phyloP scores from a whole-genome alignment of 2,888 invertebrate species.

The Eupithecia inturbata region DNA sequence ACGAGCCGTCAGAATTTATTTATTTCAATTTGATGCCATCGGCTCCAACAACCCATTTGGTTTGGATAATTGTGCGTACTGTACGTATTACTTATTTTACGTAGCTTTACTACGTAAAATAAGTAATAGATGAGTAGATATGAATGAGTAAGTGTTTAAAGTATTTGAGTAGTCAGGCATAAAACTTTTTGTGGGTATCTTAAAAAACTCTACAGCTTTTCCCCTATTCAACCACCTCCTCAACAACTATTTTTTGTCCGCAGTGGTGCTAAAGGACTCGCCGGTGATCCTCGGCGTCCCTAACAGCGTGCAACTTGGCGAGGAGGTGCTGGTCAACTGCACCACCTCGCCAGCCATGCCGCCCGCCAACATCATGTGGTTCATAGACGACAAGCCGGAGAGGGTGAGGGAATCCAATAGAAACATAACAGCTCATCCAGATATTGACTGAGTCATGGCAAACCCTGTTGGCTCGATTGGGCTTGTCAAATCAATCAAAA shows the following conservation, averaged over 20 bases:
- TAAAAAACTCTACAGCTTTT: not conserved
- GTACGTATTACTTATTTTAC: too few species aligned
- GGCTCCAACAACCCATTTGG: too few species aligned
- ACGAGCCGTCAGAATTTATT: not conserved
- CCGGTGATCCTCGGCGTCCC: slow-evolving; percentile 69
- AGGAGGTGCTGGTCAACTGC: slow-evolving; percentile 73
- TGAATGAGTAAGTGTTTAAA: not conserved
- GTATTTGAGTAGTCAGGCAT: too few species aligned
- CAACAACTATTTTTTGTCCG: not conserved
- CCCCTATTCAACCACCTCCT: not conserved
- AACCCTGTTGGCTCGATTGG: not conserved
- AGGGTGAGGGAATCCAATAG: slow-evolving; percentile 53
- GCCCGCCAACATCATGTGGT: slow-evolving; percentile 76
- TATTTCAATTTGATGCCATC: not conserved
- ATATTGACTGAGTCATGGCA: not conserved
- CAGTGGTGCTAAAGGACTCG: slow-evolving; percentile 72
- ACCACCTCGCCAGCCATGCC: slow-evolving; percentile 73
- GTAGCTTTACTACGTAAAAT: too few species aligned
- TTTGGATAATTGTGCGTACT: too few species aligned
- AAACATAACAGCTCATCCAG: not conserved
- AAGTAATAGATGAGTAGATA: too few species aligned
- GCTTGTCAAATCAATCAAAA: not conserved
- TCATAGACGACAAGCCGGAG: slow-evolving; percentile 73
- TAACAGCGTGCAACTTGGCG: slow-evolving; percentile 69
- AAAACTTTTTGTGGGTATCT: too few species aligned